Conservation (phyloP, 2,888 invertebrate genomes). For the Pterostichus madidus region DNA sequence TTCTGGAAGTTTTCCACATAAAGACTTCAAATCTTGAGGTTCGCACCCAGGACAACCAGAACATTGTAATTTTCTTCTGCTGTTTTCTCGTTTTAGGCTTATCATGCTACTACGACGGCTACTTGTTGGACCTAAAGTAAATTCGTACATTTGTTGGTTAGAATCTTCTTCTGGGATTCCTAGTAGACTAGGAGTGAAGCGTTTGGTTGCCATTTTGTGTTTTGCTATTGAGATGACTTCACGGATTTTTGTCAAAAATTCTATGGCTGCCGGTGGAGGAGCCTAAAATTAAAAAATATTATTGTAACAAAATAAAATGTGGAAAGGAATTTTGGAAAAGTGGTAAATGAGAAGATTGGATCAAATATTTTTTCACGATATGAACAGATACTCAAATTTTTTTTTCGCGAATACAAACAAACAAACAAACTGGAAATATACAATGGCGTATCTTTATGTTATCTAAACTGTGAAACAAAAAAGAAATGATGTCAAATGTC, state of each 20-base stretch:
- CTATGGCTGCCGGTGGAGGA: conserved; percentile 93
- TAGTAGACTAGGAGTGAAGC: conserved; percentile 87
- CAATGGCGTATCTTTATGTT: no score
- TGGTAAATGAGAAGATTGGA: no score
- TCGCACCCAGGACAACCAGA: conserved; percentile 86
- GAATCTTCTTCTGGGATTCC: conserved; percentile 91
- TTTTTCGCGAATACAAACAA: no score
- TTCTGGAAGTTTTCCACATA: conserved; percentile 77
- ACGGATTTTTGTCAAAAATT: conserved; percentile 92
- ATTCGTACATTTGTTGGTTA: conserved; percentile 78
- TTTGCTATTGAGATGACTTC: conserved; percentile 95
- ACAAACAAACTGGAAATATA: no score
- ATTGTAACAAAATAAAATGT: no score
- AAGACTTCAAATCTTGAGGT: conserved; percentile 73
- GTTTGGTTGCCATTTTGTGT: conserved; percentile 90
- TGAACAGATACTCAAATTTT: no score
- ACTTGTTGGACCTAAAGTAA: conserved; percentile 72
- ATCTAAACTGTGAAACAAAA: no score
- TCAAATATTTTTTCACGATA: no score
- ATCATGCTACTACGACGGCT: conserved; percentile 80
- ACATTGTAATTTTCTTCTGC: conserved; percentile 80
- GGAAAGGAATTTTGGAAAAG: no score
- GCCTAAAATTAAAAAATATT: conserved; percentile 80
- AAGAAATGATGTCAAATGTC: no score
- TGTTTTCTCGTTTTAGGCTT: conserved; percentile 82